Evolutionary conservation across 2,797 vertebrate genomes (phyloP), one percentile per base, ranked within the genome.

Genomic region (Pygocentrus nattereri): DNA sequence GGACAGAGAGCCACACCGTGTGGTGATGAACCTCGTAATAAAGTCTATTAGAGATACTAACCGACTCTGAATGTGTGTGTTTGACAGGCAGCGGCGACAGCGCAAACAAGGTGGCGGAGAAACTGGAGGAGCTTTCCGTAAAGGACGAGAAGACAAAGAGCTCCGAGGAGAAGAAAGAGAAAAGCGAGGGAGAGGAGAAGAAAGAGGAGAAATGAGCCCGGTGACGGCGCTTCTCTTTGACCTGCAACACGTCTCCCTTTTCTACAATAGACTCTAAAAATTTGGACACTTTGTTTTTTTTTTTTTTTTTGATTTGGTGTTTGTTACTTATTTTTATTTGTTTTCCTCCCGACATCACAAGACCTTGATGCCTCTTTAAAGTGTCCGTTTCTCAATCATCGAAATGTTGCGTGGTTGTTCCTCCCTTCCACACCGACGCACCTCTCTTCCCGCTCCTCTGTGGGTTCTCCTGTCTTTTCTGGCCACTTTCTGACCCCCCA

Each of bases 221-320:
- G 85, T 92, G 92, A 90, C 91, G 92, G 91, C 92, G 92, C 92
- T 56, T 5, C 21, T 56, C 93, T 87, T 15, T 78, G 92, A 93
- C 92, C 92, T 92, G 91, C 92, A 92, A 88, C 88, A 76, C 95
- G 95, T 95, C 90, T 91, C 91, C 90, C 85, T 92, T 96, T 95
- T 95, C 93, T 95, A 98, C 96, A 95, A 97, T 96, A 97, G 96
- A 99, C 97, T 98, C 94, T 96, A 44, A 95, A 96, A 80, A 97
- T 96, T 97, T 95, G 95, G 96, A 94, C 93, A 90, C 85, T 96
- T n/a, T n/a, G n/a, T n/a, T n/a, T n/a, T n/a, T n/a, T n/a, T n/a
- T 95, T 88, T 93, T 94, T 82, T 72, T 86, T 86, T 85, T 52
- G 87, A 78, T 85, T 50, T 74, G 5, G 76, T 72, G 82, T 31